phyloP scores from a whole-genome alignment of 2,113 vertebrate genomes.

The Brachirus orientalis region DNA sequence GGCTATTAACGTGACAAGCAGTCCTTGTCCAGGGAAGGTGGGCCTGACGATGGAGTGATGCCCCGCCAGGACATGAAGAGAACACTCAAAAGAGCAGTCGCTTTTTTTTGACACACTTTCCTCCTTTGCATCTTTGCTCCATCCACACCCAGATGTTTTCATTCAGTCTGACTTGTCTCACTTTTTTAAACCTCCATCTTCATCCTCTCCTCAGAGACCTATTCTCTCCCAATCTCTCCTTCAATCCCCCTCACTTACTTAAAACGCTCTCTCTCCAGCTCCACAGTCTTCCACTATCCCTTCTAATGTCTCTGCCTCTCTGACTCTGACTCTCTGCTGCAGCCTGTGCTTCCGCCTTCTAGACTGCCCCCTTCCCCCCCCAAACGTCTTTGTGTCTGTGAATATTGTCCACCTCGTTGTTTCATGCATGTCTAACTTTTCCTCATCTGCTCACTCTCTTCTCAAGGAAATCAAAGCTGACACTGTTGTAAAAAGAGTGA shows the following conservation, averaged over 20 bases:
- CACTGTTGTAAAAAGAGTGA: constrained; percentile 50
- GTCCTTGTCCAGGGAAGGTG: constrained; percentile 59
- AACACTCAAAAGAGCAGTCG: constrained; percentile 48
- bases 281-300: constrained; percentile 38
- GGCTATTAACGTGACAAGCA: constrained; percentile 72
- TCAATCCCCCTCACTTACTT: constrained; percentile 48
- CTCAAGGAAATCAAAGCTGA: constrained; percentile 52
- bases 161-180: constrained; percentile 15
- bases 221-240: constrained; percentile 32
- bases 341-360: constrained; percentile 17
- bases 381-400: constrained; percentile 12
- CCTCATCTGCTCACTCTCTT: constrained; percentile 29
- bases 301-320: constrained; percentile 41
- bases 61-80: constrained; percentile 38
- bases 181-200: constrained; percentile 21
- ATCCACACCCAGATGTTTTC: constrained; percentile 37
- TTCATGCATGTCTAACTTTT: constrained; percentile 17
- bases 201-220: constrained; percentile 33
- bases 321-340: constrained; percentile 30
- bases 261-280: constrained; percentile 61
- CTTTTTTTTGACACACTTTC: constrained; percentile 39
- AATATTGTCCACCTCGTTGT: constrained; percentile 22
- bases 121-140: constrained; percentile 7
- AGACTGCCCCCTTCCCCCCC: background rate
- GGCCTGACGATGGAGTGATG: constrained; percentile 61